Evolutionary conservation across 2,797 vertebrate genomes (phyloP).

Genomic region (Microhierax caerulescens): DNA sequence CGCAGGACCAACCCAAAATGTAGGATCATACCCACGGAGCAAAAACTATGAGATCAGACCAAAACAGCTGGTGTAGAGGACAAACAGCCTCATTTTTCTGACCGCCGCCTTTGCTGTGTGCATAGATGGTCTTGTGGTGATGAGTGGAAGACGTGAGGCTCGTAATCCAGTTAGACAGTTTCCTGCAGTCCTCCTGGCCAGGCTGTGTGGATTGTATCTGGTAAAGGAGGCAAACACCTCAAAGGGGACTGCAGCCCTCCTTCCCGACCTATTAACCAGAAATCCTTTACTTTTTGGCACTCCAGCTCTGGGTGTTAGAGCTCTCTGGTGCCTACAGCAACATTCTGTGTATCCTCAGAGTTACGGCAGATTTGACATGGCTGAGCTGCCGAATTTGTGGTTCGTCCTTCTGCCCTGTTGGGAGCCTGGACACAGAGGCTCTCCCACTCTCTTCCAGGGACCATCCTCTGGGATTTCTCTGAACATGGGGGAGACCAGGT

Average conservation of each 20-base stretch:
- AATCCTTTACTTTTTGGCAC: not conserved
- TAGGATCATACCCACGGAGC: not conserved
- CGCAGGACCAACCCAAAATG: not conserved
- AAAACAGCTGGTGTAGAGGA: not conserved
- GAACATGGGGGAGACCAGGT: not conserved
- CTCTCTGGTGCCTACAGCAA: not conserved
- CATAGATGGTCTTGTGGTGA: not conserved
- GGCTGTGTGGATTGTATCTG: rapidly evolving
- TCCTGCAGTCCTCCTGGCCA: not conserved
- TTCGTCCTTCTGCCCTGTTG: rapidly evolving
- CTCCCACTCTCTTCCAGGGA: not conserved
- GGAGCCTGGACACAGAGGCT: not conserved
- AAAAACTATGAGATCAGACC: not conserved
- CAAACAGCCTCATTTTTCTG: not conserved
- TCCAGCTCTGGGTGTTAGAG: not conserved
- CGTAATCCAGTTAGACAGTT: not conserved
- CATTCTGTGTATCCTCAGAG: not conserved
- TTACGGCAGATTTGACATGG: not conserved
- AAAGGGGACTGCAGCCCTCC: not conserved
- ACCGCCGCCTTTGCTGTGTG: not conserved
- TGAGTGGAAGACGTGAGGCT: not conserved
- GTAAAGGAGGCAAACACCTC: not conserved
- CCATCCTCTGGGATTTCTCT: not conserved
- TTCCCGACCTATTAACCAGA: not conserved
- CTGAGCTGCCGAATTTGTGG: not conserved